Evolutionary conservation across 2,797 vertebrate species (phyloP).

Genomic region (Oryzias dopingdopingensis): DNA sequence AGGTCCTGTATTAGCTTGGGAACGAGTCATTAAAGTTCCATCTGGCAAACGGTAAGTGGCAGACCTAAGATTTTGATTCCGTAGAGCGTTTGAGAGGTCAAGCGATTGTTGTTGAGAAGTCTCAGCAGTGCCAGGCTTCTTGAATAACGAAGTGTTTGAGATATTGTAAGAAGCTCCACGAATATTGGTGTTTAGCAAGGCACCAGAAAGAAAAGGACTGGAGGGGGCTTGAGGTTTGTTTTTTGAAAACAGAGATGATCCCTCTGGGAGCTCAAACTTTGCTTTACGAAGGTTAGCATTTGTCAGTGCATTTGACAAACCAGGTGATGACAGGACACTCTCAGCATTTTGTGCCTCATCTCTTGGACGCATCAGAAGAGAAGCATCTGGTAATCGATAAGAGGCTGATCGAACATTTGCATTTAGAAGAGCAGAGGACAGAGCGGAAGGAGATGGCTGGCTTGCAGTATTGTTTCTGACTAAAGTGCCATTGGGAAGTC

Average conservation of each 20-base stretch:
- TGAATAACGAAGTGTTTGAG: conserved; percentile 52
- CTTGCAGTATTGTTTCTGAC: conserved; percentile 60
- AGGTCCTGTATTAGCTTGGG: conserved; percentile 36
- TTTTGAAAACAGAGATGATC: conserved; percentile 65
- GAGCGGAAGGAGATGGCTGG: conserved; percentile 58
- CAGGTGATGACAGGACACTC: conserved; percentile 38
- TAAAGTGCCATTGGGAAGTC: conserved; percentile 67
- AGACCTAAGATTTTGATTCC: conserved; percentile 60
- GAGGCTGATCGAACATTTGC: conserved; percentile 62
- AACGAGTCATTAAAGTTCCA: conserved; percentile 51
- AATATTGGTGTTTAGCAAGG: conserved; percentile 69
- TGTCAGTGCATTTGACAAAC: conserved; percentile 66
- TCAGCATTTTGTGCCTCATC: conserved; percentile 36
- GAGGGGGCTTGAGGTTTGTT: conserved; percentile 57
- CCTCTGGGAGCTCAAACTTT: conserved; percentile 74
- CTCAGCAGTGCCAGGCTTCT: conserved; percentile 39
- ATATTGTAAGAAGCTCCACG: conserved; percentile 70
- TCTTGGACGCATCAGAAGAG: conserved; percentile 49
- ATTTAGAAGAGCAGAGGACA: conserved; percentile 67
- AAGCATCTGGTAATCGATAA: conserved; percentile 70
- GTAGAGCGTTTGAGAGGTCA: conserved; percentile 65
- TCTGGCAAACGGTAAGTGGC: conserved; percentile 65
- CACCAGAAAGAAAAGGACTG: conserved; percentile 68
- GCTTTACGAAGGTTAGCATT: conserved; percentile 66
- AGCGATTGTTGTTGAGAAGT: conserved; percentile 37